Evolutionary conservation across 2,888 invertebrate species (phyloP), one percentile per base, ranked within the genome.

Genomic region (Drosophila meridiana): DNA sequence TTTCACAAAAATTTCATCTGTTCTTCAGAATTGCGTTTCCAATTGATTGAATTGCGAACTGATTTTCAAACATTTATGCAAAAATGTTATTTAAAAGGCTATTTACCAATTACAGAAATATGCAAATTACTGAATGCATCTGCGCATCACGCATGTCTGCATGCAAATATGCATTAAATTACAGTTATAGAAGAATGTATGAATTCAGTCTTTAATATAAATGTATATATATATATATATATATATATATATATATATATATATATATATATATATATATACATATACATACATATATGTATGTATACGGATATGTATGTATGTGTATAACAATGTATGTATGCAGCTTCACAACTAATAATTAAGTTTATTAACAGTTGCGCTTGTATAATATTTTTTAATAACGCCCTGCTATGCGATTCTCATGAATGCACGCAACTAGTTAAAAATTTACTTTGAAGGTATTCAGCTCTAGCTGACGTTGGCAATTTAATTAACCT

Each of bases 401-500:
- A 40, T 28, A 42, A 30, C 20, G 32, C 30, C 30, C 56, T n/a
- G 9, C 56, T 56, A 5, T 42, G 55, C 9, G 55, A 28, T 28
- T 55, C 55, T 55, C 55, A 55, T n/a, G 40, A 40, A 36, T 7
- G 34, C 8, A 20, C 5, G 11, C 28, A 28, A 8, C n/a, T 7
- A 40, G 38, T 14, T 47, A 14, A 8, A 40, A 14, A 28, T 4
- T 30, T 56, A 9, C 55, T 40, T 28, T 40, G n/a, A 40, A 56
- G n/a, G 28, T n/a, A 36, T 56, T 28, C 56, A 11, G 38, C 28
- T 36, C 38, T 3, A 56, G 20, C 38, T 32, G 14, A 40, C 20
- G 28, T n/a, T 42, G n/a, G 56, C 11, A 42, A 56, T 56, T 56
- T 56, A 56, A 56, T 56, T 56, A 56, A 56, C 42, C 7, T 56